Evolutionary conservation across 1,140 invertebrate species (phyloP).

Genomic region (Drepana arcuata): DNA sequence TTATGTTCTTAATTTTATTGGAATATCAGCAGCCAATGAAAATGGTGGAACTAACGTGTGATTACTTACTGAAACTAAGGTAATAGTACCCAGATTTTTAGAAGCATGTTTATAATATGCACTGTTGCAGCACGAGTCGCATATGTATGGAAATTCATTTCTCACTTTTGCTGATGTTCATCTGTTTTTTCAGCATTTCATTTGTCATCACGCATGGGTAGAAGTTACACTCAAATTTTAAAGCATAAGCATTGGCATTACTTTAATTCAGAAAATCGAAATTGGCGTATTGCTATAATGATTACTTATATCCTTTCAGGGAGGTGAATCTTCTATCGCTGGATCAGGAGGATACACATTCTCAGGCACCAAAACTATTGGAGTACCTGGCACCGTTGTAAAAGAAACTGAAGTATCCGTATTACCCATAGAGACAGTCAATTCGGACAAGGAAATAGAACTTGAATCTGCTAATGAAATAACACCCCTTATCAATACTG

Average conservation of each 20-base stretch:
- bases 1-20: too few relatives aligned
- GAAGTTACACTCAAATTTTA: not conserved
- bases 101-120: too few relatives aligned
- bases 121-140: not conserved
- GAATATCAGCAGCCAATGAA: too few relatives aligned
- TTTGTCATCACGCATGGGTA: not conserved
- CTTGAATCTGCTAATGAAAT: slow-evolving; percentile 39
- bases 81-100: too few relatives aligned
- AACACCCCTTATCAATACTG: slow-evolving; percentile 14
- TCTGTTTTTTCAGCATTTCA: too few relatives aligned
- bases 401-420: slow-evolving; percentile 25
- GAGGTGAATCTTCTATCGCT: slow-evolving; percentile 25
- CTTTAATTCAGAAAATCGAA: not conserved
- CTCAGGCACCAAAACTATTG: slow-evolving; percentile 23
- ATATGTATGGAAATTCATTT: too few relatives aligned
- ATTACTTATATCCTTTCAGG: slow-evolving; percentile 23
- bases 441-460: slow-evolving; percentile 29
- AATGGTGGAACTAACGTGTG: too few relatives aligned
- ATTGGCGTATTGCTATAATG: not conserved
- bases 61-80: too few relatives aligned
- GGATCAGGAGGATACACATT: slow-evolving; percentile 34
- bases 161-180: too few relatives aligned
- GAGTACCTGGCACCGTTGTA: slow-evolving; percentile 9
- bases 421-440: slow-evolving; percentile 15
- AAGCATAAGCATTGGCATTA: too few relatives aligned